phyloP scores from a whole-genome alignment of 2,113 vertebrate genomes.

The Pelecanoides urinatrix region DNA sequence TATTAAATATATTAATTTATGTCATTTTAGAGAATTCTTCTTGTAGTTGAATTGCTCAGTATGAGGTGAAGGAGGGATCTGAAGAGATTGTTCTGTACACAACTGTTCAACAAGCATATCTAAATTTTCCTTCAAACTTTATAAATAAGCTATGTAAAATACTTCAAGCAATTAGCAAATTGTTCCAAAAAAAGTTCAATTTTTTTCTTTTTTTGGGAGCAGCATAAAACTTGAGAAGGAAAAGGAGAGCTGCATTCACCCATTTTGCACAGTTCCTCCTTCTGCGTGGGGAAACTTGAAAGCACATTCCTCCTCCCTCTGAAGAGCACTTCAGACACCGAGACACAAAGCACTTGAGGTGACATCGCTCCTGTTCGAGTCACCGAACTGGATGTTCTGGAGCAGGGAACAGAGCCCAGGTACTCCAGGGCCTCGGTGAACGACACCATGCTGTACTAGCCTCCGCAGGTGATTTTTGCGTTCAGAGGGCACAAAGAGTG shows the following conservation, averaged over 20 bases:
- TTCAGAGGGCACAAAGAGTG: background rate
- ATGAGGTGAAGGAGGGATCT: background rate
- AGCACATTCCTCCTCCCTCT: background rate
- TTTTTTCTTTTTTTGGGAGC: background rate
- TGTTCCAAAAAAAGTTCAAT: background rate
- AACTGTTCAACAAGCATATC: background rate
- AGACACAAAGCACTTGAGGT: background rate
- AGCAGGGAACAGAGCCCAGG: background rate
- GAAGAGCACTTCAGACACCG: background rate
- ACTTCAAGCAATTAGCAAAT: background rate
- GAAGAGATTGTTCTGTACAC: background rate
- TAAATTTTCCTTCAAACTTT: background rate
- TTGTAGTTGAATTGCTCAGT: background rate
- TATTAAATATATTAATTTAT: background rate
- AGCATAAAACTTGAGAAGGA: background rate
- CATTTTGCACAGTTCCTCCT: background rate
- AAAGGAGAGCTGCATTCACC: background rate
- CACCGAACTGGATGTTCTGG: accelerated
- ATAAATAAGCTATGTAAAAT: background rate
- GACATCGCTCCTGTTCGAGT: background rate
- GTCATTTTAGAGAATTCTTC: background rate
- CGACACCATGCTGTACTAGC: accelerated
- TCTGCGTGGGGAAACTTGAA: accelerated
- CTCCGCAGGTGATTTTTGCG: background rate
- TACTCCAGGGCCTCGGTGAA: background rate